phyloP scores from a whole-genome alignment of 2,113 vertebrate genomes.

The Terrapene triunguis region DNA sequence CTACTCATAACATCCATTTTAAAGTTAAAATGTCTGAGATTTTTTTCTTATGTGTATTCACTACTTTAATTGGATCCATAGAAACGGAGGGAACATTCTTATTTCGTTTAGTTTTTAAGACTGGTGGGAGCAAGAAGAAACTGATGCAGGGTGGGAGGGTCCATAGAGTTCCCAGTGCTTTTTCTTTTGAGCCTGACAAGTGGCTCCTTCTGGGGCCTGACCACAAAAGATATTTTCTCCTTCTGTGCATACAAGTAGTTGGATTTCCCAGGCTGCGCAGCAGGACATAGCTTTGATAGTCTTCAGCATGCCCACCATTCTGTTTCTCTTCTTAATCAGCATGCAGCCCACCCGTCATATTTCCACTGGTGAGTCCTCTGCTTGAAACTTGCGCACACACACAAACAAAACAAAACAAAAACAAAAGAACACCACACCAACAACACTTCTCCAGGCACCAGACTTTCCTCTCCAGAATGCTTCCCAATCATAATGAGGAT shows the following conservation, averaged over 20 bases:
- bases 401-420: no score
- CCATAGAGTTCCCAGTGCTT: neutral
- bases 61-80: conserved; percentile 77
- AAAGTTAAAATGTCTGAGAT: conserved; percentile 77
- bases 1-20: conserved; percentile 73
- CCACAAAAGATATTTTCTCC: neutral
- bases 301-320: neutral
- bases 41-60: conserved; percentile 83
- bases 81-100: neutral
- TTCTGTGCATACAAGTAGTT: neutral
- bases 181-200: neutral
- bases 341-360: neutral
- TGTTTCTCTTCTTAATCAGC: neutral
- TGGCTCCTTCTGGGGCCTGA: neutral
- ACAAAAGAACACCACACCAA: no score
- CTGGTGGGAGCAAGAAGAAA: neutral
- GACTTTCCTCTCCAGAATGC: neutral
- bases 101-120: neutral
- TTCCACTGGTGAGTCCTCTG: neutral
- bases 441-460: neutral
- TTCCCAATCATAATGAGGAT: neutral
- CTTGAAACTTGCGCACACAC: neutral
- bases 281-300: neutral
- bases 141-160: neutral
- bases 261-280: neutral